Evolutionary conservation across 1,140 invertebrate genomes (phyloP).

Genomic region (Phocides pigmalion): DNA sequence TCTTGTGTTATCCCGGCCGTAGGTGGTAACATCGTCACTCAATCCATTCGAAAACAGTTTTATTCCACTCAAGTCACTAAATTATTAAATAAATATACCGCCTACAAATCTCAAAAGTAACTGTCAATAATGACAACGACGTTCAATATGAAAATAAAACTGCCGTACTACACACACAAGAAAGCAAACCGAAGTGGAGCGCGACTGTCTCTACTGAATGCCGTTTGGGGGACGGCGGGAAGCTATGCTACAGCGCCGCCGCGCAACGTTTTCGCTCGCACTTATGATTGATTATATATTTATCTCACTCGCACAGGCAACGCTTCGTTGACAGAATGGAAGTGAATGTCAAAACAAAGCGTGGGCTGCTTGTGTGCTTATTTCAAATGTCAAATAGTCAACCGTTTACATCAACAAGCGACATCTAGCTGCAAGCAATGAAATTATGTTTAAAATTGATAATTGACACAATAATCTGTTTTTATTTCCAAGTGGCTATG

Average conservation of each 20-base stretch:
- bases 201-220: constrained; percentile 62
- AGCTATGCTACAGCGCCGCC: constrained; percentile 76
- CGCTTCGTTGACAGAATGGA: constrained; percentile 67
- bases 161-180: constrained; percentile 49
- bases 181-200: constrained; percentile 69
- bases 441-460: background rate
- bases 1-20: constrained; percentile 76
- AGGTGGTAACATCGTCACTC: constrained; percentile 80
- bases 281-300: constrained; percentile 35
- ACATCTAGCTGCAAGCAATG: constrained; percentile 49
- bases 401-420: constrained; percentile 50
- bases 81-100: constrained; percentile 37
- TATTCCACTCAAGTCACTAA: constrained; percentile 42
- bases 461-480: constrained; percentile 3
- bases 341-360: constrained; percentile 79
- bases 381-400: constrained; percentile 72
- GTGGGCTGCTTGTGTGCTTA: constrained; percentile 57
- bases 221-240: constrained; percentile 73
- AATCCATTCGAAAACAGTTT: constrained; percentile 67
- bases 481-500: background rate
- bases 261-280: constrained; percentile 58
- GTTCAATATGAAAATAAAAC: constrained; percentile 59
- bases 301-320: constrained; percentile 53
- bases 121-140: constrained; percentile 50
- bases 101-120: constrained; percentile 42